These are phyloP conservation scores for Samia ricini DNA, from an alignment of 1,140 invertebrate species.

Conservation along the genomic window DNA sequence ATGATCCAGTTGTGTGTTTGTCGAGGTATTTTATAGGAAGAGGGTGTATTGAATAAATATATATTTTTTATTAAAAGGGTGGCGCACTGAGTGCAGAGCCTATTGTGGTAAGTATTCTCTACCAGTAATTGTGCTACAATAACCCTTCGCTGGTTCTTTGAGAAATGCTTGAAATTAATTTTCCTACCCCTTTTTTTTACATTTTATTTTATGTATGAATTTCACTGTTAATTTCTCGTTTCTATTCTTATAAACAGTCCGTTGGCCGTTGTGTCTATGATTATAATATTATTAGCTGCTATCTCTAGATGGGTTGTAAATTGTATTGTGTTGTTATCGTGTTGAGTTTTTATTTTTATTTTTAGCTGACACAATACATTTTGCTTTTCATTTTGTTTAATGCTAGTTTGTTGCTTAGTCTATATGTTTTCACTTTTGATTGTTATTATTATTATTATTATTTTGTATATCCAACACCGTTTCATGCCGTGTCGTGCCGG, in stretches of 20 bases:
- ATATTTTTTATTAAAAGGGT: constrained; percentile 83
- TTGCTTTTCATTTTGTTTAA: constrained; percentile 35
- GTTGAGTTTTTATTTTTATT: constrained; percentile 25
- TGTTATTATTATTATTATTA: neutral
- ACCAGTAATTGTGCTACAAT: constrained; percentile 24
- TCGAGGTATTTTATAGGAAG: neutral
- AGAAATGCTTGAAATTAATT: constrained; percentile 39
- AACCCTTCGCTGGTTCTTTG: constrained; percentile 31
- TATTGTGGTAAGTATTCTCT: constrained; percentile 91
- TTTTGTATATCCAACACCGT: too few species aligned
- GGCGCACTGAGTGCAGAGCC: constrained; percentile 94
- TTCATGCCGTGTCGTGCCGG: too few species aligned
- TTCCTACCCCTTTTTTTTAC: constrained; percentile 14
- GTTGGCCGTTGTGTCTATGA: constrained; percentile 22
- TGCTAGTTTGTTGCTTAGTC: constrained; percentile 19
- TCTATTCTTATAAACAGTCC: constrained; percentile 7
- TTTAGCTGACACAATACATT: constrained; percentile 40
- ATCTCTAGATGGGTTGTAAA: constrained; percentile 70
- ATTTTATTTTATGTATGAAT: neutral
- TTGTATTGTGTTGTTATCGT: constrained; percentile 50
- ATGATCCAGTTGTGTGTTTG: neutral
- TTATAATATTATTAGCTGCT: constrained; percentile 65
- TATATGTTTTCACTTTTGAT: neutral
- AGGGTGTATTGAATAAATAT: constrained; percentile 24
- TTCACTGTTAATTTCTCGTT: neutral